phyloP scores from a whole-genome alignment of 2,888 invertebrate genomes.

The Cantharis flavilabris region DNA sequence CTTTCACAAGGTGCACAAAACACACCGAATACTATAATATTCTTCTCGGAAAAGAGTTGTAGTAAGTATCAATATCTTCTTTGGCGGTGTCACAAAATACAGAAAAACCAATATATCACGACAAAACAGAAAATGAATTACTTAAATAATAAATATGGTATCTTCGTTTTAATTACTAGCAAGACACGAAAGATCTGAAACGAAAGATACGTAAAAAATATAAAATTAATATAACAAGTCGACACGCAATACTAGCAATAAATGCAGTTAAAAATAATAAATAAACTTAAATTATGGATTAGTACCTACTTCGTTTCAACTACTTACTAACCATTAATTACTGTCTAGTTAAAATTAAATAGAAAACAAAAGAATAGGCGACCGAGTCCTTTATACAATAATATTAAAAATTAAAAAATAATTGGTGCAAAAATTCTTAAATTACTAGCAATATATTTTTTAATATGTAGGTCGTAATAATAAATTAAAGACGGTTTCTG shows the following conservation, averaged over 20 bases:
- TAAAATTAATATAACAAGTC: neutral
- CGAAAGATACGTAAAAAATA: conserved; percentile 6
- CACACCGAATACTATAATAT: neutral
- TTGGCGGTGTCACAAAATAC: neutral
- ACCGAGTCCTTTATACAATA: neutral
- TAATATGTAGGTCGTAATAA: conserved; percentile 19
- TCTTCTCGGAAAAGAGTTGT: neutral
- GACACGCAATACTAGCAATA: conserved; percentile 3
- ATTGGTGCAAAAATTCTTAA: conserved; percentile 2
- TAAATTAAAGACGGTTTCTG: conserved; percentile 14
- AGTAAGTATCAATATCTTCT: neutral
- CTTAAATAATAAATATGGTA: neutral
- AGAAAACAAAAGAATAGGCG: neutral
- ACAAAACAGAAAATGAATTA: neutral
- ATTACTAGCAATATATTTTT: neutral
- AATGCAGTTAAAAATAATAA: neutral
- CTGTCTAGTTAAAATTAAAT: neutral
- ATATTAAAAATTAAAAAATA: neutral
- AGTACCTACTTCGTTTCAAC: neutral
- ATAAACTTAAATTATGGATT: neutral
- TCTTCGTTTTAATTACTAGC: conserved; percentile 19
- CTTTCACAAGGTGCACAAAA: conserved; percentile 35
- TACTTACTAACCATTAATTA: neutral
- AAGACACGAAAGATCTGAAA: conserved; percentile 12
- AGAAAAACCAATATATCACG: neutral